Percentiles rank a stretch among this genome's conserved stretches.
These are phyloP conservation scores for Habrosyne pyritoides DNA, from an alignment of 2,888 invertebrate genomes.

Conservation along the genomic window DNA sequence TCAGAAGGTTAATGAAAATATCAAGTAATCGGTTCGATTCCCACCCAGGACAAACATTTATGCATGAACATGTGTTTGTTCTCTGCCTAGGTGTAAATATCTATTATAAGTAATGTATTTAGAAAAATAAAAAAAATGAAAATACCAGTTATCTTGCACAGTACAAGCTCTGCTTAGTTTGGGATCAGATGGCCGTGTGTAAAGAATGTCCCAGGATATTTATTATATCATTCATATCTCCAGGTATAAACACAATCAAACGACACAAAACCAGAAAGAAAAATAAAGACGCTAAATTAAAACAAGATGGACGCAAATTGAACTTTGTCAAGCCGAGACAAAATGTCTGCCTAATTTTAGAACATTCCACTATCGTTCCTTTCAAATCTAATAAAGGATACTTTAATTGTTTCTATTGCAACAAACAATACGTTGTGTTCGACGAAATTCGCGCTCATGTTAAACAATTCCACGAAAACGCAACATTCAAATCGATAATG, in stretches of 20 bases:
- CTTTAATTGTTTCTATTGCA: conserved; percentile 36
- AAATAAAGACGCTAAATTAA: background rate
- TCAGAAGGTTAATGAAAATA: no score
- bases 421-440: conserved; percentile 27
- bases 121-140: no score
- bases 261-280: background rate
- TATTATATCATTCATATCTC: background rate
- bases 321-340: conserved; percentile 27
- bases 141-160: no score
- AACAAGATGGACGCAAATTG: conserved; percentile 8
- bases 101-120: no score
- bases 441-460: conserved; percentile 28
- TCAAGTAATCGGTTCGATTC: no score
- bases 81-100: no score
- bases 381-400: conserved; percentile 36
- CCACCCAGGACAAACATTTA: no score
- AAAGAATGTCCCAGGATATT: no score
- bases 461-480: conserved; percentile 20
- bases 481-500: conserved; percentile 21
- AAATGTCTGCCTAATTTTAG: conserved; percentile 29
- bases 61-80: no score
- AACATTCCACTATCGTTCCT: conserved; percentile 36
- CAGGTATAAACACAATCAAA: background rate
- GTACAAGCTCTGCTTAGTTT: no score
- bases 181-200: no score